Base-by-base conservation (phyloP, 2,113 vertebrate genomes). In the Gallinago paraguaiae region DNA sequence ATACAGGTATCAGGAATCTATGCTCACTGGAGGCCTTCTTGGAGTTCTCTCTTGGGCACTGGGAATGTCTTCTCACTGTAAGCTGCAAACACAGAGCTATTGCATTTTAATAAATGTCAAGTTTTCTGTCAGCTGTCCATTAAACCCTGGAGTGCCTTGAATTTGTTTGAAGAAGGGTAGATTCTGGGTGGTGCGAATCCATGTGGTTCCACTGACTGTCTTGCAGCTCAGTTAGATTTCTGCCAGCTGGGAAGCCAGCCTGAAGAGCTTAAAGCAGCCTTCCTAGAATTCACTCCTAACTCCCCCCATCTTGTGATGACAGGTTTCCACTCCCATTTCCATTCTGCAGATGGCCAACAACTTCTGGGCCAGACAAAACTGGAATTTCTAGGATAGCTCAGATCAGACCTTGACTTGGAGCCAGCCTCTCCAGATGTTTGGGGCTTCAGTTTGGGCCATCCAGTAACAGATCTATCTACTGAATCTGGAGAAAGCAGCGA, bases 271-370 rank as follows among this genome's bases (percentile, higher is more conserved):
- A 53, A 82, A 95, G 89, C 28, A 92, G 78, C 70, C 67, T 95
- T 50, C n/a, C 69, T 88, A 77, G 70, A 76, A 61, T 60, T 94
- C 63, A 19, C 19, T 89, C 45, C 75, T 54, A 60, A 53, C 39
- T 93, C 16, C 8, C 53, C 24, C 33, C 41, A 48, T 76, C 77
- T 87, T 95, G 45, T 15, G 43, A 93, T 82, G 93, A 79, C 72
- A 86, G 61, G 17, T 87, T 95, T 95, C 74, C 65, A 85, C 53
- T 95, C 57, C n/a, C 61, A 45, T 92, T 96, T 95, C 89, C 74
- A 84, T 84, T 84, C 48, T 89, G 77, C 56, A 68, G 89, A 82
- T 92, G 39, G 81, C 74, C 60, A 86, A 16, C 45, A 87, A 85
- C 70, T 84, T 86, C 77, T 82, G 57, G 69, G 84, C 84, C 75